phyloP scores from a whole-genome alignment of 2,797 vertebrate genomes.

The Bucorvus abyssinicus region DNA sequence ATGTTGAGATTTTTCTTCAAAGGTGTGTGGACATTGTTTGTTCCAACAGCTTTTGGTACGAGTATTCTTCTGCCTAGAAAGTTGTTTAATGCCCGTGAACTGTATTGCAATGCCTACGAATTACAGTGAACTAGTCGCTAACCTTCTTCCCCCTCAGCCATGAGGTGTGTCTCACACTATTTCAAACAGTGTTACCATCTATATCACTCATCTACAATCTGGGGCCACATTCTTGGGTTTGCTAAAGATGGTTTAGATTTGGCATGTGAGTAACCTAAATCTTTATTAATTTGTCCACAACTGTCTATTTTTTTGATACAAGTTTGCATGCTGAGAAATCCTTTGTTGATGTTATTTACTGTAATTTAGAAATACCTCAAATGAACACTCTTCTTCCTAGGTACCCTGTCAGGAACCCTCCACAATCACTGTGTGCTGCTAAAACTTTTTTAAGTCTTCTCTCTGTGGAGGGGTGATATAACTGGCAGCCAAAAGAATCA shows the following conservation, averaged over 20 bases:
- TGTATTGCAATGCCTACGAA: background rate
- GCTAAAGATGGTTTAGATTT: background rate
- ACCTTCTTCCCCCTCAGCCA: background rate
- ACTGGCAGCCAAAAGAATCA: background rate
- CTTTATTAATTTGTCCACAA: background rate
- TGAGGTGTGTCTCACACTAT: background rate
- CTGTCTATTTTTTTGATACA: background rate
- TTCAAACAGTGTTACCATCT: background rate
- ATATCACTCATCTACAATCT: background rate
- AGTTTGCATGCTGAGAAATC: background rate
- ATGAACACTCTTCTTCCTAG: background rate
- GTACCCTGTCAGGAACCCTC: background rate
- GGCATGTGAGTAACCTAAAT: background rate
- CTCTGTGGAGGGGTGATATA: background rate
- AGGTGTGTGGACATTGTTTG: background rate
- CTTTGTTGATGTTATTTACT: background rate
- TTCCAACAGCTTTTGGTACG: background rate
- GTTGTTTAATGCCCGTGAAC: background rate
- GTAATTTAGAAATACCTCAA: background rate
- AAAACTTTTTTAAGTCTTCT: background rate
- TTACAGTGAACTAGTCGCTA: background rate
- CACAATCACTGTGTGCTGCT: background rate
- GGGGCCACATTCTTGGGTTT: background rate
- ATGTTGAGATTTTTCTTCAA: background rate
- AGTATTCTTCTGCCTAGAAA: background rate